Evolutionary conservation across 1,140 invertebrate genomes (phyloP).

Genomic region (Cyphomyrmex costatus): DNA sequence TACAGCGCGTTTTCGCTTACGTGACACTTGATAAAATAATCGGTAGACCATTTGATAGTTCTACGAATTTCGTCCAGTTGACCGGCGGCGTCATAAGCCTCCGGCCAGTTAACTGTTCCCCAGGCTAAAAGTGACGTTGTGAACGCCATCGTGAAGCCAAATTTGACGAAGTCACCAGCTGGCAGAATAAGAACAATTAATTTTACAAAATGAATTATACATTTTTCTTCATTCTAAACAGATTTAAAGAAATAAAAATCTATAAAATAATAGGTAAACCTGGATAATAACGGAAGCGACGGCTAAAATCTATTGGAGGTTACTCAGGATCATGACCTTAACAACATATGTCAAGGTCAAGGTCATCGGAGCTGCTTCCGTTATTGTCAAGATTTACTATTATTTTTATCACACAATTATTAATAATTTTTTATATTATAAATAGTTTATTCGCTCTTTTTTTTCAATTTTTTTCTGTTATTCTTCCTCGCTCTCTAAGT

Average conservation of each 20-base stretch:
- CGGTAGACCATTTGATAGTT: conserved; percentile 88
- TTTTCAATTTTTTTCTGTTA: too few species aligned
- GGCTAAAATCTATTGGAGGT: too few species aligned
- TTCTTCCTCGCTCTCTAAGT: too few species aligned
- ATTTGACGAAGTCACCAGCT: conserved; percentile 91
- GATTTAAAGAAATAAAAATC: background rate
- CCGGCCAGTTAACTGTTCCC: conserved; percentile 88
- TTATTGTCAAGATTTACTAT: too few species aligned
- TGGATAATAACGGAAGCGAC: too few species aligned
- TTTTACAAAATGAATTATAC: background rate
- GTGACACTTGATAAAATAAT: conserved; percentile 90
- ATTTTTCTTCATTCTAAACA: background rate
- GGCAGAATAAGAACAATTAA: background rate
- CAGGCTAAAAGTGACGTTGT: conserved; percentile 88
- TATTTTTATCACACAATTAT: too few species aligned
- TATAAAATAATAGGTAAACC: background rate
- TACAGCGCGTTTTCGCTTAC: conserved; percentile 87
- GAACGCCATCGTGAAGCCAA: conserved; percentile 89
- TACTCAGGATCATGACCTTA: too few species aligned
- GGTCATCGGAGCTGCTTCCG: too few species aligned
- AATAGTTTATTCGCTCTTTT: too few species aligned
- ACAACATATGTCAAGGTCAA: too few species aligned
- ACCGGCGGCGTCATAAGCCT: conserved; percentile 86
- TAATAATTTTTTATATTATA: too few species aligned
- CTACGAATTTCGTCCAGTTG: conserved; percentile 84